Conservation (phyloP, 2,888 invertebrate genomes). For the Acleris laterana region DNA sequence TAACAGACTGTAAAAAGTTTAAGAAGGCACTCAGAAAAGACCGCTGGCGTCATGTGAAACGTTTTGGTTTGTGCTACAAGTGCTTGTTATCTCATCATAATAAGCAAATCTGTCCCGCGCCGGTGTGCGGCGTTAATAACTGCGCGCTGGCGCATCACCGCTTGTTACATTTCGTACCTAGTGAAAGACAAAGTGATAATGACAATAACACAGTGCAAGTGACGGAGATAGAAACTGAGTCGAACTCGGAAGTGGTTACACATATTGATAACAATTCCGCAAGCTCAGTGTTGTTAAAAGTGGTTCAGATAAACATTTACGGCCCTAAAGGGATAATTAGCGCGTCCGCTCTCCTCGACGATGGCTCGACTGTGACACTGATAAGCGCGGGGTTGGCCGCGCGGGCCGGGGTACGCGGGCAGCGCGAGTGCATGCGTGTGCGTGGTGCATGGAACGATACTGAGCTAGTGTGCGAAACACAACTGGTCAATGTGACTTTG, state of each 20-base stretch:
- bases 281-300: constrained; percentile 6
- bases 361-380: neutral
- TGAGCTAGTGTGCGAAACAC: neutral
- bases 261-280: constrained; percentile 7
- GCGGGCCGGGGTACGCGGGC: neutral
- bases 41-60: constrained; percentile 10
- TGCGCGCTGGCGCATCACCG: constrained; percentile 39
- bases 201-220: neutral
- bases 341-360: neutral
- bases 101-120: constrained; percentile 29
- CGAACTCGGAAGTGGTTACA: constrained; percentile 13
- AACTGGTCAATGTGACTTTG: neutral
- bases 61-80: neutral
- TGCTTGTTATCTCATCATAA: neutral
- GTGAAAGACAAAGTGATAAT: neutral
- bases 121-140: constrained; percentile 35
- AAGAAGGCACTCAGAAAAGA: neutral
- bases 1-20: constrained; percentile 3
- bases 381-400: neutral
- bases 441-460: constrained; percentile 5
- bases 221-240: neutral
- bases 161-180: constrained; percentile 34
- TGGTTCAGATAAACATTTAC: neutral
- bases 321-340: neutral
- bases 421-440: neutral